Evolutionary conservation across 2,888 invertebrate genomes (phyloP).

Genomic region (Parnassius apollo): DNA sequence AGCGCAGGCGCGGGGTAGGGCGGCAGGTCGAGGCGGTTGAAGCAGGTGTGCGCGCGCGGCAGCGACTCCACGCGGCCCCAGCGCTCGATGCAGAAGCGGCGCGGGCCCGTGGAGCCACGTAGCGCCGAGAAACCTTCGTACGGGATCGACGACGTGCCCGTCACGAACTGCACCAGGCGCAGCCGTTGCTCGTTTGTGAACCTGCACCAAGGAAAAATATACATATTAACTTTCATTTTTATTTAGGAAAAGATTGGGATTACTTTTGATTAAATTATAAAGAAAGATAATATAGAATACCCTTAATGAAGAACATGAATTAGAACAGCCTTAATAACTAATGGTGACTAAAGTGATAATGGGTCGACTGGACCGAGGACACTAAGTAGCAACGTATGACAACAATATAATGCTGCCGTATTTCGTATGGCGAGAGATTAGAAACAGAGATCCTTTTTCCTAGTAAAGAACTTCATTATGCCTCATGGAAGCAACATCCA

Average conservation of each 20-base stretch:
- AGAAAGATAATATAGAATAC: too few relatives aligned
- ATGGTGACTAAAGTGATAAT: too few relatives aligned
- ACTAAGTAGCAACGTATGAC: too few relatives aligned
- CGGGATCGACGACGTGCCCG: constrained; percentile 98
- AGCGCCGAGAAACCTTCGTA: constrained; percentile 98
- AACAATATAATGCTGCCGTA: too few relatives aligned
- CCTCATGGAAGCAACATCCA: too few relatives aligned
- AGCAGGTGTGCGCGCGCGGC: constrained; percentile 98
- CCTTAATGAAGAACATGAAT: too few relatives aligned
- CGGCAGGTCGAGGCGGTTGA: constrained; percentile 97
- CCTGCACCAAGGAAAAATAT: constrained; percentile 52
- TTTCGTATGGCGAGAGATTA: too few relatives aligned
- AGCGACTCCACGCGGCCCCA: constrained; percentile 97
- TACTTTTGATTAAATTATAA: too few relatives aligned
- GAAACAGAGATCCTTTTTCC: too few relatives aligned
- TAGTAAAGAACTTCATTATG: too few relatives aligned
- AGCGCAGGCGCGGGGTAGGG: constrained; percentile 96
- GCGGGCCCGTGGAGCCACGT: constrained; percentile 96
- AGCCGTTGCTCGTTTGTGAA: constrained; percentile 97
- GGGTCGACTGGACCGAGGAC: too few relatives aligned
- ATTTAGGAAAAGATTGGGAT: not conserved
- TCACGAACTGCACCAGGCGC: constrained; percentile 96
- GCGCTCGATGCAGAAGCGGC: constrained; percentile 98
- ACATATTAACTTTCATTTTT: not conserved
- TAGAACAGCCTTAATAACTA: too few relatives aligned